Conservation (phyloP, 2,888 invertebrate species). For the Rotaria sp. region DNA sequence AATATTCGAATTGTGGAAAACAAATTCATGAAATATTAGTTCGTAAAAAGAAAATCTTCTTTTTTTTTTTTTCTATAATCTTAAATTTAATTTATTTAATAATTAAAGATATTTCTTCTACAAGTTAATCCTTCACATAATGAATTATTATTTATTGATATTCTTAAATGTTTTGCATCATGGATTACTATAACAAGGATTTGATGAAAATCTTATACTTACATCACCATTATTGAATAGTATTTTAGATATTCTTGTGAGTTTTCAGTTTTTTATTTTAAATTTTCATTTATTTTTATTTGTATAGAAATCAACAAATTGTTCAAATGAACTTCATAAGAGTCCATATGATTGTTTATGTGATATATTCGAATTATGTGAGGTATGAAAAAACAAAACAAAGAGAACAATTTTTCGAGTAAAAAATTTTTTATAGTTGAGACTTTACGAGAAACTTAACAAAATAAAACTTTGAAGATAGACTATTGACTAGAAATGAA, state of each 20-base stretch:
- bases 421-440: no score
- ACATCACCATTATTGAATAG: background rate
- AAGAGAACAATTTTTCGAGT: no score
- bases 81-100: background rate
- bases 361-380: slow-evolving; percentile 7
- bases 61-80: no score
- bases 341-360: slow-evolving; percentile 17
- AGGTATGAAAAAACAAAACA: background rate
- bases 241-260: background rate
- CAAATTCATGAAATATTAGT: slow-evolving; percentile 23
- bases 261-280: background rate
- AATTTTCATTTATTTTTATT: background rate
- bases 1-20: background rate
- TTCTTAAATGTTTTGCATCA: slow-evolving; percentile 23
- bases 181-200: background rate
- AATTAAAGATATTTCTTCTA: background rate
- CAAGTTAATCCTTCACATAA: background rate
- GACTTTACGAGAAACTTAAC: no score
- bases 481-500: no score
- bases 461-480: no score
- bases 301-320: background rate
- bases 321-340: slow-evolving; percentile 21
- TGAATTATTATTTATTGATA: background rate
- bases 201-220: background rate
- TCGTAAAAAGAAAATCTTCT: background rate